Conservation (phyloP, 2,888 invertebrate species). For the Drosophila kuntzei region DNA sequence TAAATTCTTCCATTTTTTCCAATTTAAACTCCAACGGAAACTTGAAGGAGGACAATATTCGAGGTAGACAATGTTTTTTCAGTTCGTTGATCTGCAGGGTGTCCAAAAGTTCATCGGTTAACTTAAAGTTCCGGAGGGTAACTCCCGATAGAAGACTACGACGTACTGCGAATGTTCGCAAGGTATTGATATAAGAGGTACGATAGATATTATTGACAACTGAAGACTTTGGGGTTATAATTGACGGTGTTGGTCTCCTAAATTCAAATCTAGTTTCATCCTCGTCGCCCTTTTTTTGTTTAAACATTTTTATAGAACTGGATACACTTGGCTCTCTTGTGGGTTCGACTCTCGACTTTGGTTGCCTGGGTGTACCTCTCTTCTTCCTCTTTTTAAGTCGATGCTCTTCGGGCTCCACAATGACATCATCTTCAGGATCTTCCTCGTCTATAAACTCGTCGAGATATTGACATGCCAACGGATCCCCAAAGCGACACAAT, state of each 20-base stretch:
- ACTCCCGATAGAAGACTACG: rapidly evolving
- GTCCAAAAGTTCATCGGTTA: slow-evolving; percentile 20
- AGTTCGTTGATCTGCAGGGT: slow-evolving; percentile 37
- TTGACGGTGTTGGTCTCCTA: neutral
- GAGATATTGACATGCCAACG: slow-evolving; percentile 78
- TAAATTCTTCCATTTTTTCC: slow-evolving; percentile 46
- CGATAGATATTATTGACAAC: slow-evolving; percentile 47
- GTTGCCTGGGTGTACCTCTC: neutral
- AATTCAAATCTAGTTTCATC: neutral
- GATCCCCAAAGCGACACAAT: slow-evolving; percentile 77
- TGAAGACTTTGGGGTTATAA: neutral
- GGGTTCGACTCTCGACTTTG: neutral
- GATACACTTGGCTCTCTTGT: no score
- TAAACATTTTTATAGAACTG: no score
- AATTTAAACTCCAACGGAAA: slow-evolving; percentile 71
- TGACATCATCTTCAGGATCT: neutral
- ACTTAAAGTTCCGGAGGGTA: slow-evolving; percentile 28
- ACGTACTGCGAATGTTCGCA: neutral
- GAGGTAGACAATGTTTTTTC: slow-evolving; percentile 66
- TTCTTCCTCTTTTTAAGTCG: neutral
- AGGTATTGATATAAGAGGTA: neutral
- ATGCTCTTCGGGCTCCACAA: neutral
- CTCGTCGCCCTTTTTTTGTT: neutral
- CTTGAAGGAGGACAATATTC: slow-evolving; percentile 78
- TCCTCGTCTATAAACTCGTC: slow-evolving; percentile 50